Conservation (phyloP, 2,113 vertebrate genomes). For the Bubo blakistoni region DNA sequence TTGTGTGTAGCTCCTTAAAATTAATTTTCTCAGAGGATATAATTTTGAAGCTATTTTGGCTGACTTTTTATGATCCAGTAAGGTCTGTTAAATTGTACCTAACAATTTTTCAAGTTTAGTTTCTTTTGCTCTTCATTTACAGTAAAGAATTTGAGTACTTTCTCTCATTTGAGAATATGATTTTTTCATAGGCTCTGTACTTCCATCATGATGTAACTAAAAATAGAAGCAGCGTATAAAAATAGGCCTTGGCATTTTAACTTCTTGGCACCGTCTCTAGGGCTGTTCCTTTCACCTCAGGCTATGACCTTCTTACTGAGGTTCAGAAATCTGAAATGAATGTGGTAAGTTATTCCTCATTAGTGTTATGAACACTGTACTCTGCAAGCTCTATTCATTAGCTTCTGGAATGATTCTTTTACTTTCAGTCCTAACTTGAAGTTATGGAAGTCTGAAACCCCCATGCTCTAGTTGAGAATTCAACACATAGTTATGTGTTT, state of each 20-base stretch:
- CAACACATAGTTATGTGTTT: background rate
- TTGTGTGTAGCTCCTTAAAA: background rate
- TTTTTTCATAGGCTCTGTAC: background rate
- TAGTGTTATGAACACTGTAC: background rate
- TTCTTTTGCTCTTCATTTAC: background rate
- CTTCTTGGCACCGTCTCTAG: conserved; percentile 13
- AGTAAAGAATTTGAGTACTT: background rate
- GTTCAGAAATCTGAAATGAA: conserved; percentile 4
- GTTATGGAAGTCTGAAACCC: background rate
- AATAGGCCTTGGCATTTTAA: conserved; percentile 52
- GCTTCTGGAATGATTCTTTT: background rate
- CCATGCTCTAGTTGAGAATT: background rate
- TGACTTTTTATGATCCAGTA: background rate
- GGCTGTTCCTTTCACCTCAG: conserved; percentile 49
- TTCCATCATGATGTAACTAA: conserved; percentile 12
- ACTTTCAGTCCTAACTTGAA: background rate
- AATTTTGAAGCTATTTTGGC: background rate
- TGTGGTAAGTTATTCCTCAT: background rate
- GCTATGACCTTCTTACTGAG: conserved; percentile 26
- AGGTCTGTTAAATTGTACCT: background rate
- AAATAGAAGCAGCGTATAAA: conserved; percentile 19
- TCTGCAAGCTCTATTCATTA: background rate
- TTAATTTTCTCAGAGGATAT: background rate
- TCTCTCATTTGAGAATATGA: background rate
- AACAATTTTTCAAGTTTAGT: background rate